Conservation (phyloP, 2,113 vertebrate genomes). For the Spea multiplicata region DNA sequence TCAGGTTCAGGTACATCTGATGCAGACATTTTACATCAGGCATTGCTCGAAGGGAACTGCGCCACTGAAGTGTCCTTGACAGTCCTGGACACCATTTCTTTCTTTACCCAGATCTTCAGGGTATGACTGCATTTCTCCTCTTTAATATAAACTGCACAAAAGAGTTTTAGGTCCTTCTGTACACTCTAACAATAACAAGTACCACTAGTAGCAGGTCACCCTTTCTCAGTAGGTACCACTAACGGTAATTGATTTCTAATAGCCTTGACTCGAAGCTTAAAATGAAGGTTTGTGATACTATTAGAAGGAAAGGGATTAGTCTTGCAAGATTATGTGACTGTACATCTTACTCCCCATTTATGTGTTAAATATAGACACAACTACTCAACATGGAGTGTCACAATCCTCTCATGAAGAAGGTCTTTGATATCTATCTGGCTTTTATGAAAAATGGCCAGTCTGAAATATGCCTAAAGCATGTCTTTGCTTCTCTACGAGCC, state of each 20-base stretch:
- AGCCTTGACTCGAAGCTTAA: too few species aligned
- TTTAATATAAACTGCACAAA: too few species aligned
- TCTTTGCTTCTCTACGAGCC: slow-evolving; percentile 86
- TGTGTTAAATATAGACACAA: slow-evolving; percentile 73
- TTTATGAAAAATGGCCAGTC: slow-evolving; percentile 91
- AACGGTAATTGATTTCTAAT: too few species aligned
- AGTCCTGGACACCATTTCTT: slow-evolving; percentile 84
- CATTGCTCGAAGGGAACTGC: slow-evolving; percentile 87
- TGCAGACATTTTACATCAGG: slow-evolving; percentile 88
- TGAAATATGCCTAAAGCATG: slow-evolving; percentile 83
- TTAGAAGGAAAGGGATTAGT: too few species aligned
- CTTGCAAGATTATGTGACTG: too few species aligned
- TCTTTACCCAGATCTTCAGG: slow-evolving; percentile 92
- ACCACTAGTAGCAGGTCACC: too few species aligned
- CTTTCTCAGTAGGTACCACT: too few species aligned
- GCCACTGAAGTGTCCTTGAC: slow-evolving; percentile 86
- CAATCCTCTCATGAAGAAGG: slow-evolving; percentile 92
- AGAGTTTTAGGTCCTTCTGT: too few species aligned
- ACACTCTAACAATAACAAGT: too few species aligned
- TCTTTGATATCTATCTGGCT: slow-evolving; percentile 91
- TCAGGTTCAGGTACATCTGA: slow-evolving; percentile 80
- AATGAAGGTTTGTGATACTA: too few species aligned
- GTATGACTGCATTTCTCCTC: slow-evolving; percentile 58
- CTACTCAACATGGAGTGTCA: slow-evolving; percentile 89
- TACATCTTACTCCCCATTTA: too few species aligned